Evolutionary conservation across 1,140 invertebrate species (phyloP).

Genomic region (Tachypleus tridentatus): DNA sequence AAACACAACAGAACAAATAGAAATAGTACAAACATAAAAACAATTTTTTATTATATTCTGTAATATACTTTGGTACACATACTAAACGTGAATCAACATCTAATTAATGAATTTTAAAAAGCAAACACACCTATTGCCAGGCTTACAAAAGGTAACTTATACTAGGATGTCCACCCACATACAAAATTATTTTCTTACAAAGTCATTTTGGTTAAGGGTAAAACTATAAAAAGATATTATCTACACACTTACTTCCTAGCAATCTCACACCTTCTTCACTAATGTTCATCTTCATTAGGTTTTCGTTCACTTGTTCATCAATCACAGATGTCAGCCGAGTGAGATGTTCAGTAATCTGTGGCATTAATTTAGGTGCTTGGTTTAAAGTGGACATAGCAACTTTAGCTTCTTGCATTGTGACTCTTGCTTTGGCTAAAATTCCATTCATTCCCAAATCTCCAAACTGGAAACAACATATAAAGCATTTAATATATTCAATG

Average conservation of each 20-base stretch:
- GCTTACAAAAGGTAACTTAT: neutral
- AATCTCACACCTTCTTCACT: conserved; percentile 12
- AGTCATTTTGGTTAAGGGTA: neutral
- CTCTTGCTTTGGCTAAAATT: conserved; percentile 15
- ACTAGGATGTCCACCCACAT: no score
- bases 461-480: conserved; percentile 9
- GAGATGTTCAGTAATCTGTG: conserved; percentile 15
- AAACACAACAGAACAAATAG: no score
- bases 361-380: conserved; percentile 15
- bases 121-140: neutral
- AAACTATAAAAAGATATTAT: neutral
- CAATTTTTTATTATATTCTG: no score
- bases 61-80: no score
- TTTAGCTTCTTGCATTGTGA: conserved; percentile 11
- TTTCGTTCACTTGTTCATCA: conserved; percentile 12
- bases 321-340: conserved; percentile 11
- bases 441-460: conserved; percentile 17
- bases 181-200: neutral
- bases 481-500: no score
- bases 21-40: no score
- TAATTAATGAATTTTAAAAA: no score
- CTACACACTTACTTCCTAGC: conserved; percentile 16
- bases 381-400: conserved; percentile 13
- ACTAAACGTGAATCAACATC: no score
- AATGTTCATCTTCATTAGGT: conserved; percentile 11